These are phyloP conservation scores for Montipora capitata DNA, from an alignment of 92 coral and sea anemone species.

Conservation along the genomic window DNA sequence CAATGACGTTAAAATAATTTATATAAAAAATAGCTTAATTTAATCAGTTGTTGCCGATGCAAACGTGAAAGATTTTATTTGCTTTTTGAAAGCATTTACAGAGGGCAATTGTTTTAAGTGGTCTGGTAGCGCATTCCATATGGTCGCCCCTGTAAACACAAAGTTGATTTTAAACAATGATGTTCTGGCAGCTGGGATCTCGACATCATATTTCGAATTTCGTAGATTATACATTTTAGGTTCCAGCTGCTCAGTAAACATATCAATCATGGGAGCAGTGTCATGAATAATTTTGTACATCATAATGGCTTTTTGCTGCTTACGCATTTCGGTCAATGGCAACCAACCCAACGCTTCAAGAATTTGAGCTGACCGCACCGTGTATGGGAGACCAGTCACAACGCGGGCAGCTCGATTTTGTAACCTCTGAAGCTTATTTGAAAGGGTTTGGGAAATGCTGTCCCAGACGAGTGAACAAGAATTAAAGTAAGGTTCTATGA, in stretches of 20 bases:
- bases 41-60: background rate
- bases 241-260: background rate
- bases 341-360: slow-evolving; percentile 20
- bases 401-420: slow-evolving; percentile 46
- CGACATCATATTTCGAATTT: slow-evolving; percentile 26
- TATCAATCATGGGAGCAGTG: slow-evolving; percentile 17
- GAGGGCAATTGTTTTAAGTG: background rate
- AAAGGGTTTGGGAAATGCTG: background rate
- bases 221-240: too few relatives aligned
- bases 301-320: slow-evolving; percentile 53
- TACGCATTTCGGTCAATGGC: background rate
- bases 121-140: background rate
- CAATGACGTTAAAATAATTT: too few relatives aligned
- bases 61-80: background rate
- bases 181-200: slow-evolving; percentile 53
- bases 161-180: slow-evolving; percentile 40
- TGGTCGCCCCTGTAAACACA: slow-evolving; percentile 29
- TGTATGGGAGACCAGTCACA: slow-evolving; percentile 27
- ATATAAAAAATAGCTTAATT: too few relatives aligned
- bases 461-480: slow-evolving; percentile 34
- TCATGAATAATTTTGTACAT: slow-evolving; percentile 40
- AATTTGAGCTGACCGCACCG: slow-evolving; percentile 20
- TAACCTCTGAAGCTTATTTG: slow-evolving; percentile 17
- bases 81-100: background rate
- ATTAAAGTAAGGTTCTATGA: background rate